Evolutionary conservation across 2,113 vertebrate species (phyloP), one percentile per base, ranked within the genome.

Genomic region (Xiphophorus hellerii): DNA sequence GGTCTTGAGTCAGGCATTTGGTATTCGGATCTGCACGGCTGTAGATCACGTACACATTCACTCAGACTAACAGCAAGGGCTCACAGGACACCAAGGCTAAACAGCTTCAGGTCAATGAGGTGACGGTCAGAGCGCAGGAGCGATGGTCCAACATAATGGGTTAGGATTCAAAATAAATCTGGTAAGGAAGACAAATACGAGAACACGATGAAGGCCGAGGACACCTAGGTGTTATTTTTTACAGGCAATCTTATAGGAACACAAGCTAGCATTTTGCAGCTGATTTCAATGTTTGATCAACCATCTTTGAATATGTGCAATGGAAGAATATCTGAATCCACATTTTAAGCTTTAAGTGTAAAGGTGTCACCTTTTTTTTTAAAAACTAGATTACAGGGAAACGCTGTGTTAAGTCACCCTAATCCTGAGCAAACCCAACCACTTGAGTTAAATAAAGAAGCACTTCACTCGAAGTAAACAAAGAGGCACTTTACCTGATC

Each of bases 1-100:
- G 5, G 13, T 31, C 72, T 84, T 74, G 61, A 90, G 88, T 89
- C 83, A 88, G 89, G 84, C 89, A 83, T 92, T 93, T 90, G 87
- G 87, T 90, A 84, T 92, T 93, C 89, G 85, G 90, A 86, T 83
- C 89, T 37, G 85, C 67, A 90, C 82, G 75, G 84, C 77, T 67
- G 82, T 84, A 71, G 66, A 87, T 82, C 71, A 61, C 62, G 51
- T 31, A 37, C 7, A 11, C 71, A 35, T 7, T 44, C 87, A 82
- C 88, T 82, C 87, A 86, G 20, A 62, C 54, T 74, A n/a, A 27
- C 71, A 65, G 31, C 37, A 22, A 20, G 44, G 11, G 0, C 39
- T 73, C 63, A 54, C 67, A 73, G 66, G 28, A 42, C 31, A 29
- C 29, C 61, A 33, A 27, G 77, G 14, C n/a, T 25, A 66, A 66